Conservation (phyloP, 1,140 invertebrate genomes). For the Thrips palmi region DNA sequence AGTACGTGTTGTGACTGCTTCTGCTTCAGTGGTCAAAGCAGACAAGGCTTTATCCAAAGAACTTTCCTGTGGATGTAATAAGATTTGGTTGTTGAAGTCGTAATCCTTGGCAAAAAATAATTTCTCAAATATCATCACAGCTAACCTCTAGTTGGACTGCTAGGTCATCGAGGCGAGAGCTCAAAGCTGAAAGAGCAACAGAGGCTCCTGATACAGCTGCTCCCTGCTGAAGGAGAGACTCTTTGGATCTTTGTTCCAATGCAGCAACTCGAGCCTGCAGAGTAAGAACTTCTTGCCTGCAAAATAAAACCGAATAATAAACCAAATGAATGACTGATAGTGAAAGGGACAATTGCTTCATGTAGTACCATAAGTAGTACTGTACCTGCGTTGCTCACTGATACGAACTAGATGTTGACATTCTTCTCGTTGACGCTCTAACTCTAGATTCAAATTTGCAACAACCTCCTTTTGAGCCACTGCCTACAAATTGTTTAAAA, state of each 20-base stretch:
- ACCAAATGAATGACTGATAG: background rate
- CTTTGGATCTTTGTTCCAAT: constrained; percentile 38
- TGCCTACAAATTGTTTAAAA: constrained; percentile 2
- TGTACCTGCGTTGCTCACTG: constrained; percentile 53
- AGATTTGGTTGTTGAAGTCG: no score
- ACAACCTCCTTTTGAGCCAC: constrained; percentile 27
- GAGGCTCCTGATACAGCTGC: constrained; percentile 48
- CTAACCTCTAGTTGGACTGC: constrained; percentile 35
- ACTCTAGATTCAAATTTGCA: constrained; percentile 32
- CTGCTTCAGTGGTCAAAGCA: no score
- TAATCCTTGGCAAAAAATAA: no score
- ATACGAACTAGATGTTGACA: constrained; percentile 57
- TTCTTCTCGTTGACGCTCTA: constrained; percentile 47
- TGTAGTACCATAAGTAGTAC: constrained; percentile 7
- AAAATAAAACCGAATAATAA: constrained; percentile 10
- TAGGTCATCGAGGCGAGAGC: constrained; percentile 43
- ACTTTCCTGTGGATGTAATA: no score
- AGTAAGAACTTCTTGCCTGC: constrained; percentile 44
- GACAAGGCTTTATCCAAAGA: no score
- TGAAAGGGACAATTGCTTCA: background rate
- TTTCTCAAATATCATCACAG: no score
- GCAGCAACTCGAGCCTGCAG: constrained; percentile 39
- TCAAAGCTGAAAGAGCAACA: constrained; percentile 47
- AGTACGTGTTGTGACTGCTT: no score
- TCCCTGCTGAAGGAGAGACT: constrained; percentile 45